These are phyloP conservation scores for Spongilla lacustris DNA, from an alignment of 37 sponge, comb jelly and placozoan genomes.

Conservation along the genomic window DNA sequence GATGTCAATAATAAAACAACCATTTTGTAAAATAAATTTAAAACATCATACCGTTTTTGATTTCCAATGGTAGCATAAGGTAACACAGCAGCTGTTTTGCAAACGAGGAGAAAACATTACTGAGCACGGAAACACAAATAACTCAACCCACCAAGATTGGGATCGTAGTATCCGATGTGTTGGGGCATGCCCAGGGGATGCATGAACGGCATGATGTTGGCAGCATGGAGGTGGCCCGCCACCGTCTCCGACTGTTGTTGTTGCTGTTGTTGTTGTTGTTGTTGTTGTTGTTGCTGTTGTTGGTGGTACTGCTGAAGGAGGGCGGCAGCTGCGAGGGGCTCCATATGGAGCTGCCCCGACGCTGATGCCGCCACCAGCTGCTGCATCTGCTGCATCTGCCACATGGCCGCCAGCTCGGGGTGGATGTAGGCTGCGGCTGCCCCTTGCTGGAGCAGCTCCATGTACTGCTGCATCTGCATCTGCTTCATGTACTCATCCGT, in stretches of 20 bases:
- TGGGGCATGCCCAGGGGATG: not conserved
- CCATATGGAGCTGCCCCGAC: constrained; percentile 8
- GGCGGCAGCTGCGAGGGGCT: constrained; percentile 18
- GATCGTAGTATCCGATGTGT: not conserved
- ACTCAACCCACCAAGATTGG: not conserved
- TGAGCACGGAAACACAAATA: no score
- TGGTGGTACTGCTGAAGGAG: constrained; percentile 27
- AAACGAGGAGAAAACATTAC: no score
- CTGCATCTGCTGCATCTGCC: constrained; percentile 15
- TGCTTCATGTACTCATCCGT: constrained; percentile 21
- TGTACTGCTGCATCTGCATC: not conserved
- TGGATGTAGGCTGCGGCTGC: not conserved
- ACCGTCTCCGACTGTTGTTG: constrained; percentile 29
- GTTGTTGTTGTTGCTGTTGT: constrained; percentile 34
- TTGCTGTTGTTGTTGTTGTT: constrained; percentile 51
- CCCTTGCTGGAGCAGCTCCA: constrained; percentile 25
- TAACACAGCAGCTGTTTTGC: not conserved
- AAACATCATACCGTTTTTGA: not conserved
- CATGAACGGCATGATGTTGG: constrained; percentile 1
- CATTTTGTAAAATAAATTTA: not conserved
- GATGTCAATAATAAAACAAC: not conserved
- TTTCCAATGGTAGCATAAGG: not conserved
- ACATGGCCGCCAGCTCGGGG: constrained; percentile 26
- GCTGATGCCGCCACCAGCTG: not conserved
- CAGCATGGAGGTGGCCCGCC: not conserved